Evolutionary conservation across 2,113 vertebrate species (phyloP).

Genomic region (Montifringilla adamsi): DNA sequence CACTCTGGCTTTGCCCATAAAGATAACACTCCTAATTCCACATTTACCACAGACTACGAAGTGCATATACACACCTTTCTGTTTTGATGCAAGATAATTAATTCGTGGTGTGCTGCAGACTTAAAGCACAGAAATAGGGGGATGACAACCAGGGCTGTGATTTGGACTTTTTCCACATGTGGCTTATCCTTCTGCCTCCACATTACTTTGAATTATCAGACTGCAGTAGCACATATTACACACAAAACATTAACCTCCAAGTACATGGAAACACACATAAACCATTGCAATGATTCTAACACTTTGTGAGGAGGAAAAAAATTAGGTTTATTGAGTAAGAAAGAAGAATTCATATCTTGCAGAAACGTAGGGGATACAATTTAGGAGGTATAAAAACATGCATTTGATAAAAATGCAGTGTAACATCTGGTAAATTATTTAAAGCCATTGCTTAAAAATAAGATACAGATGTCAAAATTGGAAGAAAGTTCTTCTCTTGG

Average conservation of each 20-base stretch:
- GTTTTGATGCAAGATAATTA: background rate
- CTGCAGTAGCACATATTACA: background rate
- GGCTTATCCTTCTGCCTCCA: background rate
- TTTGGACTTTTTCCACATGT: background rate
- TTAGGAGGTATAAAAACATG: background rate
- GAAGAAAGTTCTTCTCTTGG: background rate
- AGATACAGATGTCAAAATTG: background rate
- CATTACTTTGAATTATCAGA: background rate
- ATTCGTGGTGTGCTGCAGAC: background rate
- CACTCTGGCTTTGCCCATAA: background rate
- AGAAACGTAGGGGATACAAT: background rate
- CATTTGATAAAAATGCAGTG: background rate
- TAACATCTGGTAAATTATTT: background rate
- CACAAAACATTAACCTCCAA: background rate
- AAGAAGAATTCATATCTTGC: background rate
- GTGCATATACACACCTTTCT: background rate
- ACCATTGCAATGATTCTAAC: background rate
- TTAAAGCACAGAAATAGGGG: background rate
- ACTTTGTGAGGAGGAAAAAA: fast-evolving
- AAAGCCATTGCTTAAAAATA: background rate
- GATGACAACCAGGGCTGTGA: background rate
- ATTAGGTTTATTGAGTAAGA: background rate
- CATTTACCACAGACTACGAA: background rate
- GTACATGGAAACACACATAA: background rate
- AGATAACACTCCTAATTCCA: background rate